Conservation (phyloP, 37 sponge, comb jelly and placozoan genomes). For the Eunapius fragilis region DNA sequence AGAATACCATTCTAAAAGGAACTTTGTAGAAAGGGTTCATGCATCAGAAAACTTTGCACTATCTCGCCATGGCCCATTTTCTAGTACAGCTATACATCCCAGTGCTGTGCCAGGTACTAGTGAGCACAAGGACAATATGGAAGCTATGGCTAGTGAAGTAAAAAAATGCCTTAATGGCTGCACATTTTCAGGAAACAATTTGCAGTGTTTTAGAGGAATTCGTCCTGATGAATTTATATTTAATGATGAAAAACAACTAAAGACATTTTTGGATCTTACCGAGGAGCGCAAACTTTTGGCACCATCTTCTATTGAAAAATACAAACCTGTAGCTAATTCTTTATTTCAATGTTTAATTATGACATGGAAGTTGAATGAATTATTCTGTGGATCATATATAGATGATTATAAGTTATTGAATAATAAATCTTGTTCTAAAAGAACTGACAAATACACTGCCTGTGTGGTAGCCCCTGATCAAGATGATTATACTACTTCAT, state of each 20-base stretch:
- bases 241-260: conserved; percentile 5
- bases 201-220: background rate
- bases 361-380: too few relatives aligned
- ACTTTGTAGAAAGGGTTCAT: conserved; percentile 23
- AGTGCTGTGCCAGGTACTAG: background rate
- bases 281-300: too few relatives aligned
- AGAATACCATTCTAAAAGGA: conserved; percentile 16
- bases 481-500: too few relatives aligned
- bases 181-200: background rate
- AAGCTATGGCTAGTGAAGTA: background rate
- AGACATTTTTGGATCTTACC: too few relatives aligned
- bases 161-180: conserved; percentile 2
- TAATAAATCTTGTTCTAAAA: too few relatives aligned
- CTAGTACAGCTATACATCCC: background rate
- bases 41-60: conserved; percentile 14
- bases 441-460: too few relatives aligned
- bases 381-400: too few relatives aligned
- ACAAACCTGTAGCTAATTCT: too few relatives aligned
- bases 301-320: too few relatives aligned
- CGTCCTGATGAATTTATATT: background rate
- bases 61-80: conserved; percentile 4
- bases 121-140: conserved; percentile 17
- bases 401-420: too few relatives aligned
- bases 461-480: too few relatives aligned
- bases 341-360: too few relatives aligned